Conservation (phyloP, 2,797 vertebrate species). For the Miichthys miiuy region DNA sequence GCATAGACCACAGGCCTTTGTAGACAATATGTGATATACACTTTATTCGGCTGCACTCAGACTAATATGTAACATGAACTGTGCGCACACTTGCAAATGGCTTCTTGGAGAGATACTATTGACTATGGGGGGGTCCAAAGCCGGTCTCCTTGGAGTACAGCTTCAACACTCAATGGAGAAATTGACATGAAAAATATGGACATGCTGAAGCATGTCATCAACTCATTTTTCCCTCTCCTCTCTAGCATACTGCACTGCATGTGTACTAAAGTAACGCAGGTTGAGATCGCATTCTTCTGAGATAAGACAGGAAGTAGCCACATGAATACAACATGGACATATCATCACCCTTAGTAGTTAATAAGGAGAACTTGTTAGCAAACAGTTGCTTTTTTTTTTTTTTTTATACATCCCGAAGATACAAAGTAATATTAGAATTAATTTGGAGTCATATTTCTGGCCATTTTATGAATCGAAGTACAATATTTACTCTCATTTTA, state of each 20-base stretch:
- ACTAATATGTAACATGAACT: conserved; percentile 16
- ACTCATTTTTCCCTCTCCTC: not conserved
- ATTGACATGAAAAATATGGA: not conserved
- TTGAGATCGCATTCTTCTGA: not conserved
- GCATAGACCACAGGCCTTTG: conserved; percentile 37
- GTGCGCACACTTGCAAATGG: conserved; percentile 14
- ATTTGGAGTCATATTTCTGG: not conserved
- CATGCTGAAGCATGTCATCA: not conserved
- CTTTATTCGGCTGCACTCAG: not conserved
- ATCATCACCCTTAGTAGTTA: not conserved
- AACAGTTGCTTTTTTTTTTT: not conserved
- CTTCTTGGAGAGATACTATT: conserved; percentile 4
- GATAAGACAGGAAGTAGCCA: not conserved
- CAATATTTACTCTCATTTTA: not conserved
- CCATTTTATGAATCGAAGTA: not conserved
- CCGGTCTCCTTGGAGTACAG: not conserved
- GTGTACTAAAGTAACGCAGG: not conserved
- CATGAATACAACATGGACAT: not conserved
- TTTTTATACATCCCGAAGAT: not conserved
- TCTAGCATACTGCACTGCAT: not conserved
- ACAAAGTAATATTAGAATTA: not conserved
- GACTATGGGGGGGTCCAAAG: not conserved
- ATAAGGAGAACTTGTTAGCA: too few relatives aligned
- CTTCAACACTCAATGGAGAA: not conserved
- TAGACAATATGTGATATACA: not conserved